Conservation (phyloP, 2,113 vertebrate genomes). For the Oxyura jamaicensis region DNA sequence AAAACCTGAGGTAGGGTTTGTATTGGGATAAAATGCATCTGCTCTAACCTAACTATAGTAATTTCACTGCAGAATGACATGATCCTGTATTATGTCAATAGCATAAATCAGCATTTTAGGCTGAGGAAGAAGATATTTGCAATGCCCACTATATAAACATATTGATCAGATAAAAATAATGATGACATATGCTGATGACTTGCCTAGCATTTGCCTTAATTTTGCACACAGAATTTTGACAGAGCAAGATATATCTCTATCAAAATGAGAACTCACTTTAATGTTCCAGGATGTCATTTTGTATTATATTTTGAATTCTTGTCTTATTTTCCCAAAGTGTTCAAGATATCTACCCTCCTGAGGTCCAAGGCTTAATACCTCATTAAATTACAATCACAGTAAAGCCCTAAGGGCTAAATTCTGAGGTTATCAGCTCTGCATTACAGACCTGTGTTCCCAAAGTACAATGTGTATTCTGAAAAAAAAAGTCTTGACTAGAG, state of each 20-base stretch:
- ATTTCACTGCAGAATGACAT: conserved; percentile 29
- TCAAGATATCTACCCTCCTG: background rate
- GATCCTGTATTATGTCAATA: background rate
- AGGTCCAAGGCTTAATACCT: background rate
- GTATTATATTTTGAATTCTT: background rate
- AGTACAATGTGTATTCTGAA: background rate
- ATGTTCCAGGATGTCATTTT: background rate
- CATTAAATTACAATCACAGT: background rate
- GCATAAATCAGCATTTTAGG: background rate
- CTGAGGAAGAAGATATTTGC: background rate
- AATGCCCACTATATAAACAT: background rate
- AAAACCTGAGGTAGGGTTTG: conserved; percentile 41
- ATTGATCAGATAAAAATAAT: conserved; percentile 15
- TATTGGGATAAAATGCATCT: conserved; percentile 1
- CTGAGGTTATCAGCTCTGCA: background rate
- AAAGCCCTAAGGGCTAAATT: background rate
- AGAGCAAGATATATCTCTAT: background rate
- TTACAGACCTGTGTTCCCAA: background rate
- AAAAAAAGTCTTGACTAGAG: background rate
- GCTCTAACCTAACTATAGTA: background rate
- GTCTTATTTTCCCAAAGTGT: background rate
- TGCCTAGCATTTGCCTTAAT: background rate
- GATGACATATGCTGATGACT: background rate
- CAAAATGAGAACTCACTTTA: background rate
- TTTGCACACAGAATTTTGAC: background rate